Evolutionary conservation across 1,140 invertebrate genomes (phyloP), one percentile per base, ranked within the genome.

Genomic region (fruit fly (Drosophila melanogaster)): DNA sequence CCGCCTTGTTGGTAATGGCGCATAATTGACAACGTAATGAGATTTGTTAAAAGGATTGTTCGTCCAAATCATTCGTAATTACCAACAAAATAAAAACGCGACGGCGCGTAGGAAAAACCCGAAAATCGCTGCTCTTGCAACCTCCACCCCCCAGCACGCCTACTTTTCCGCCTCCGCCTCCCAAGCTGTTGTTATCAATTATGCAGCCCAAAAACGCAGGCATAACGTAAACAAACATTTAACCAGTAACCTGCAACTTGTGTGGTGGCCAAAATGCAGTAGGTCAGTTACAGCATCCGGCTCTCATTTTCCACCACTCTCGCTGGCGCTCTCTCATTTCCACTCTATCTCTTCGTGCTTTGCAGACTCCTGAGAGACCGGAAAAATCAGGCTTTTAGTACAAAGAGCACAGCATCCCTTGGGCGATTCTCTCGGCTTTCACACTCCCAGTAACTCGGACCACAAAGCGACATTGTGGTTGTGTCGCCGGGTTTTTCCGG

Each of bases 11-110:
- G 62, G 72, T 83, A 66, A 76, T 84, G 77, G 77, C 81, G 73
- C 81, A 60, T 85, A 85, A 85, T 86, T 86, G 81, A 81, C 81
- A 80, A 71, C 79, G 67, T 89, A 89, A 89, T 89, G 84, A 74
- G 84, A 89, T 89, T 89, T 89, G 77, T 89, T 89, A 80, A 89
- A 89, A 64, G 84, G 77, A 89, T 89, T 89, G 79, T 74, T 56
- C 66, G 60, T 73, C 70, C 47, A 77, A 77, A 67, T 77, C 76
- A 67, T 65, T 77, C 50, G 58, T 74, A 89, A 89, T 89, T 83
- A 70, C 61, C 66, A 67, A 83, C 70, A 67, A 61, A 51, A 24
- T 41, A 55, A 50, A 24, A 76, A 50, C 46, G 46, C 43, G 11
- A 17, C 47, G 26, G n/a, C 24, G 47, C 26, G 8, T 58, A 43